Evolutionary conservation across 1,140 invertebrate genomes (phyloP), one percentile per base, ranked within the genome.

Genomic region (Leptinotarsa undecemlineata): DNA sequence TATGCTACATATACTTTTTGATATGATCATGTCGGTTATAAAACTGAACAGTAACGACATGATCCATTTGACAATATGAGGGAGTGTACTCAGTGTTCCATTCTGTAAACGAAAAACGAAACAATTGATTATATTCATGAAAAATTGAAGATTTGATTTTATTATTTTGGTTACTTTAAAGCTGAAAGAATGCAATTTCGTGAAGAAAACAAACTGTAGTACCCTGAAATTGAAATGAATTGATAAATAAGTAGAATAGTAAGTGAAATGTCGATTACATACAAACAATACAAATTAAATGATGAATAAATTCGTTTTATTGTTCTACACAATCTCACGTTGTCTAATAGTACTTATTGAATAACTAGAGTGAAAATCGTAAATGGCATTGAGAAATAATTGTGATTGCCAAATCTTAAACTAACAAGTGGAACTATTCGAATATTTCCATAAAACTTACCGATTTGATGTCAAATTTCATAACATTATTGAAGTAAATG

Each of bases 401-500:
- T 1, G 11, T 51, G 48, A 51, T 2, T 51, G 48, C 17, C 48
- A 51, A 51, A 51, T 51, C 48, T 23, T 51, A 51, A 14, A 14
- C 48, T 14, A 51, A 5, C 17, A 51, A 5, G 48, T 1, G 1
- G 13, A 15, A 5, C 48, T 15, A 5, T 51, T 51, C 3, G 48
- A 26, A 1, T 26, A 26, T 26, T 26, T 26, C 23, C 1, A 23
- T 3, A 33, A 47, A 3, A 69, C 71, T 69, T 64, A 76, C 75
- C 6, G 75, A 73, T 83, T 91, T 88, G 47, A 98, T 91, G 68
- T 97, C 87, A 77, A 93, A 93, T 67, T 91, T 85, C 1, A 98
- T 87, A 0, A 98, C 90, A 68, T 90, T 89, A 21, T 91, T 91
- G 88, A 99, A 91, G 82, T 96, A 99, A 0, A 91, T 93, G 0